A percentile compares a stretch with the other conserved stretches of the same genome.
Evolutionary conservation across 2,113 vertebrate species (phyloP).

Genomic region (Planiliza haematocheilus): DNA sequence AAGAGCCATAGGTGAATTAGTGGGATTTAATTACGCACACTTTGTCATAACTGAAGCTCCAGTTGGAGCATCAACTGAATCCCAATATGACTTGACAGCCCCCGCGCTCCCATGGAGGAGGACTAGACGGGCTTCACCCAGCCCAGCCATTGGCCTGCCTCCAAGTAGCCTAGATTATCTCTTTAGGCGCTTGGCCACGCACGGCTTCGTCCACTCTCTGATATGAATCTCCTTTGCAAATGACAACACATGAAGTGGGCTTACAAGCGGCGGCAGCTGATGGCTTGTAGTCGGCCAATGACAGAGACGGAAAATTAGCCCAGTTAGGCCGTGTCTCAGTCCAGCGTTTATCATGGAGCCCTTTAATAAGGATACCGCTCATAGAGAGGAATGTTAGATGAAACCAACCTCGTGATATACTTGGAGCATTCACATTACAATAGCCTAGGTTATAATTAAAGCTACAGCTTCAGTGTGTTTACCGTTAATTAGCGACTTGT

Average conservation of each 20-base stretch:
- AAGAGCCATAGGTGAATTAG: conserved; percentile 39
- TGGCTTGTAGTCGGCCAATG: conserved; percentile 43
- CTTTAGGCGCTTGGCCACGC: conserved; percentile 46
- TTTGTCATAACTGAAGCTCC: conserved; percentile 36
- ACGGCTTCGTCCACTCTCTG: conserved; percentile 27
- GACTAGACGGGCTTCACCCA: no score
- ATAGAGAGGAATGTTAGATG: neutral
- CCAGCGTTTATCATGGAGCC: conserved; percentile 17
- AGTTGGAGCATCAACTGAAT: conserved; percentile 34
- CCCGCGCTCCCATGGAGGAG: neutral
- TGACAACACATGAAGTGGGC: conserved; percentile 50
- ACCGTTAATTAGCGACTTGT: conserved; percentile 29
- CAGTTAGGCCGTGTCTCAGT: conserved; percentile 62
- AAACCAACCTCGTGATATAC: neutral
- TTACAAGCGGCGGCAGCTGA: conserved; percentile 18
- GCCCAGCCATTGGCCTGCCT: conserved; percentile 12
- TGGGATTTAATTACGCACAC: conserved; percentile 53
- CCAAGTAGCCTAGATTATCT: conserved; percentile 54
- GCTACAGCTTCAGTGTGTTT: neutral
- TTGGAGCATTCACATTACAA: neutral
- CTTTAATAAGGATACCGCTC: neutral
- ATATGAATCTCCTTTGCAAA: conserved; percentile 26
- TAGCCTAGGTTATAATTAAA: neutral
- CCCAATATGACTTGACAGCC: conserved; percentile 27
- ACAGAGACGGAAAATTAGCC: conserved; percentile 56